Evolutionary conservation across 2,113 vertebrate species (phyloP).

Genomic region (Channa argus): DNA sequence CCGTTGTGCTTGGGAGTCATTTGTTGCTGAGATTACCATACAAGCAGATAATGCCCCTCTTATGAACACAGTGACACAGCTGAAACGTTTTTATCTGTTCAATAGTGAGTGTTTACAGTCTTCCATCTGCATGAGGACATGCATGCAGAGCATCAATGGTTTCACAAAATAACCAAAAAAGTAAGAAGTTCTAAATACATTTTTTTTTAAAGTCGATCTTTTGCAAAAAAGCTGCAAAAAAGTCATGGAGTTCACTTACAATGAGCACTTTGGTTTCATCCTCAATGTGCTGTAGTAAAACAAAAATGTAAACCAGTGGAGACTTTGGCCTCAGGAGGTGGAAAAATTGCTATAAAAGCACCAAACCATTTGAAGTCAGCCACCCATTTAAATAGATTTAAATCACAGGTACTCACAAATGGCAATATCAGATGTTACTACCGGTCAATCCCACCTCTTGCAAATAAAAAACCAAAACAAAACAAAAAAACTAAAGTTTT

Average conservation of each 20-base stretch:
- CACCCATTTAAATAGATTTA: background rate
- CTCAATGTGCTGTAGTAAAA: background rate
- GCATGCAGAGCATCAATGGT: background rate
- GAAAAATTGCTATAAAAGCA: conserved; percentile 3
- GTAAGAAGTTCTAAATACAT: no score
- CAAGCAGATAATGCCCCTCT: background rate
- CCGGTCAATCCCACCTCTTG: background rate
- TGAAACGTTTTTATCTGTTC: background rate
- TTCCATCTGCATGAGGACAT: background rate
- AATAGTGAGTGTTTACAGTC: background rate
- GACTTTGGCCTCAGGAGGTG: background rate
- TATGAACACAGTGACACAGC: background rate
- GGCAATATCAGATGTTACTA: background rate
- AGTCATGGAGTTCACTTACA: background rate
- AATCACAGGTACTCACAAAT: background rate
- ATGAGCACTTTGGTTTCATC: conserved; percentile 12
- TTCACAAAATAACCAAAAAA: background rate
- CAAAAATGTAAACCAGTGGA: background rate
- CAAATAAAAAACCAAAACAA: background rate
- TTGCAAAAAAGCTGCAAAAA: background rate
- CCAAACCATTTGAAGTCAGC: background rate
- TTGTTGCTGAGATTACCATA: background rate
- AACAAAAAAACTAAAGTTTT: background rate
- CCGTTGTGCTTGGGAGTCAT: conserved; percentile 10
- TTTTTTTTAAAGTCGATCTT: background rate